These are phyloP conservation scores for Uropetala carovei DNA, from an alignment of 2,888 invertebrate genomes.

Conservation along the genomic window DNA sequence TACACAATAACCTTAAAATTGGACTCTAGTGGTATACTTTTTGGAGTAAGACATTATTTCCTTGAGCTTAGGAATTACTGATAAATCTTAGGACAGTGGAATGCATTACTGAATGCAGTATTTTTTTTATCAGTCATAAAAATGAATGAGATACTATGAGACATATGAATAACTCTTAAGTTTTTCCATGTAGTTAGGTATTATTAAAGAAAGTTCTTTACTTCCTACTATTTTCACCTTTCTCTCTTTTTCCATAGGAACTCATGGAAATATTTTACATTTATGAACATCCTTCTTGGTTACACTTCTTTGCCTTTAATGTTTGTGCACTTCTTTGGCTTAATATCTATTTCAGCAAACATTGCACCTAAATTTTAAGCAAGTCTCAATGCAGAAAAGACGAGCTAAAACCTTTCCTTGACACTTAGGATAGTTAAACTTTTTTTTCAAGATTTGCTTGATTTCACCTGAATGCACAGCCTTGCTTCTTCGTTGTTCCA, in stretches of 20 bases:
- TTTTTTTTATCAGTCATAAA: too few species aligned
- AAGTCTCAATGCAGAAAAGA: neutral
- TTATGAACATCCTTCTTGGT: conserved; percentile 3
- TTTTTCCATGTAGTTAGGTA: too few species aligned
- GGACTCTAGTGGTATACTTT: too few species aligned
- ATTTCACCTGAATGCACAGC: conserved; percentile 42
- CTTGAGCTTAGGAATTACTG: too few species aligned
- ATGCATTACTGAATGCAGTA: too few species aligned
- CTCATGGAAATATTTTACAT: neutral
- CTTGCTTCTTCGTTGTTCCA: conserved; percentile 60
- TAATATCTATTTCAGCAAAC: conserved; percentile 42
- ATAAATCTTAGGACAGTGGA: too few species aligned
- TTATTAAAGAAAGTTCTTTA: neutral
- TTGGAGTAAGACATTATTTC: too few species aligned
- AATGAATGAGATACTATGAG: too few species aligned
- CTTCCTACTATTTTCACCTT: conserved; percentile 42
- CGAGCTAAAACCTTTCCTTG: neutral
- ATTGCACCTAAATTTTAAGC: conserved; percentile 45
- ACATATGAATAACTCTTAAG: too few species aligned
- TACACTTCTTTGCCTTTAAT: conserved; percentile 44
- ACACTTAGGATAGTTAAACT: conserved; percentile 23
- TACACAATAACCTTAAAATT: too few species aligned
- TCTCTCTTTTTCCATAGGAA: conserved; percentile 45
- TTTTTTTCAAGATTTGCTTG: conserved; percentile 16
- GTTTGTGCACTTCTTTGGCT: conserved; percentile 45